Base-by-base conservation (phyloP, 2,797 vertebrate genomes). In the Lerista edwardsae region DNA sequence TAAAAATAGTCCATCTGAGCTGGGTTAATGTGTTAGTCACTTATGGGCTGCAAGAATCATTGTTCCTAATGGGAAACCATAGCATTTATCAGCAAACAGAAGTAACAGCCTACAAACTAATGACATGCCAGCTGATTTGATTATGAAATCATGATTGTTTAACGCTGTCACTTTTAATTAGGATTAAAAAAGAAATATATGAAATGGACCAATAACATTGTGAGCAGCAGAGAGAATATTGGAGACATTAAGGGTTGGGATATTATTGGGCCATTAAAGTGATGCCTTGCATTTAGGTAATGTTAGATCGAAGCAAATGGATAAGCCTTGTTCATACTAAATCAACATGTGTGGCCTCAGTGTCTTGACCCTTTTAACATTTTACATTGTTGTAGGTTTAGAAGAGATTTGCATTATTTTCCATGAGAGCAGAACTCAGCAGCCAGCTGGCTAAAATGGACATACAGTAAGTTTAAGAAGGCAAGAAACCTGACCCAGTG, bases 151-250 rank as follows among this genome's bases (percentile, higher is more conserved):
- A 91, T 84, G 85, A 91, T 90, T 89, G 79, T 88, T 91, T 93
- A 92, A 91, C 91, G 76, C 88, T 91, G 92, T 90, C 91, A 91
- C 90, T 91, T 92, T 87, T 93, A 86, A 94, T 94, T 93, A 84
- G 86, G 85, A 91, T 92, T 89, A 44, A 86, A 84, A 91, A 93
- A 10, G 87, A 84, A 90, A 93, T 92, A 90, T 68, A 75, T 0
- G 15, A 84, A 61, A 85, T 91, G 83, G 83, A 86, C 84, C 81
- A 87, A 75, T 90, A 88, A 82, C 64, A 81, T 84, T 75, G 90
- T 62, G 81, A 90, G 86, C 51, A 83, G 71, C 76, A 39, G 89
- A 84, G 82, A 88, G 29, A 74, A 81, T 84, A 79, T 62, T 80
- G 78, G 84, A 86, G 84, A 80, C 1, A 3, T 85, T 75, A 88